Base-by-base conservation (phyloP, 2,113 vertebrate genomes). In the Cyphomyrus plagiostoma region DNA sequence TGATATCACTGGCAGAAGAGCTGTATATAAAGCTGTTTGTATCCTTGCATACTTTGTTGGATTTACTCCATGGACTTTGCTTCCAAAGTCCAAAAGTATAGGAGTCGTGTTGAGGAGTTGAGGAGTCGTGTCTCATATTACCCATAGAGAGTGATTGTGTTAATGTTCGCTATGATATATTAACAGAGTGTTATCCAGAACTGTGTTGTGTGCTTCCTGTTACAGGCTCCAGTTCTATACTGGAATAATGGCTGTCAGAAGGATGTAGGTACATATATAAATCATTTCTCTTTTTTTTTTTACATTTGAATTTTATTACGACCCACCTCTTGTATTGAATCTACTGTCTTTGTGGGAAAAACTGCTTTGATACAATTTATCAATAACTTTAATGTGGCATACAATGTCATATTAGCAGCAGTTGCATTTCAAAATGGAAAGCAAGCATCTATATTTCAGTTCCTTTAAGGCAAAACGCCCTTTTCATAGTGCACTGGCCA, bases 401-500 rank as follows among this genome's bases (percentile, higher is more conserved):
- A 42, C 13, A 42, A 80, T 80, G 74, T 35, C 74, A 80, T 19
- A 80, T 39, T 80, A 39, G 35, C 62, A 15, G 62, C 26, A 70
- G 62, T 13, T 70, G 62, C 26, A 26, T 66, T 39, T 39, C 21
- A 15, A 80, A 80, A 42, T 0, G 42, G 35, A 80, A 80, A 80
- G 74, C 30, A 80, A 42, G 17, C 5, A 80, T 42, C 74, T 80
- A 80, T 42, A 42, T 80, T 15, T 19, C 15, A 80, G 0, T 17
- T 80, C 74, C 35, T 80, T 84, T 84, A 84, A 48, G 45, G 15
- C 42, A 30, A n/a, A 21, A 87, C 50, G 0, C 66, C 90, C 62
- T 90, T 89, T 0, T 89, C n/a, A 58, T 89, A 92, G 84, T 92
- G 92, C 4, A 89, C 89, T 49, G 92, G 92, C 89, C 49, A 90